Percentiles rank a stretch among this genome's conserved stretches.
phyloP scores from a whole-genome alignment of 2,113 vertebrate species.

The Triplophysa dalaica region DNA sequence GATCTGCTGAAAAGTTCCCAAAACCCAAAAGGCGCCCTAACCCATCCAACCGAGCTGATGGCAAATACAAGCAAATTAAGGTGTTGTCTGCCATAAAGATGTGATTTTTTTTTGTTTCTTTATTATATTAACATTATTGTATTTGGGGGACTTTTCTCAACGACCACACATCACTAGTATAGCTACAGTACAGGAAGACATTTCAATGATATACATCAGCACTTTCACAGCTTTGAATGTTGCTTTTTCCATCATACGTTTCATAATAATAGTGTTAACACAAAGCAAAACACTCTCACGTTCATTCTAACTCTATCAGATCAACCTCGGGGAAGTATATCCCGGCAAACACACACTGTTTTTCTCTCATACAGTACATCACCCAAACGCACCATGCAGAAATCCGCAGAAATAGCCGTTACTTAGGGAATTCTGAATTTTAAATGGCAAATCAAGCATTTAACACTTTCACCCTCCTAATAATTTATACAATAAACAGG shows the following conservation, averaged over 20 bases:
- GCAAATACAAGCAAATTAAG: no score
- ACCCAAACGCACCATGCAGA: neutral
- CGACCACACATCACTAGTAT: neutral
- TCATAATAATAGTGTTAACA: neutral
- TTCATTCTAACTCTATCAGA: neutral
- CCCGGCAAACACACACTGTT: neutral
- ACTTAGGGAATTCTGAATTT: constrained; percentile 35
- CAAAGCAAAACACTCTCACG: neutral
- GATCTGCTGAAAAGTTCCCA: no score
- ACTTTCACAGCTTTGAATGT: neutral
- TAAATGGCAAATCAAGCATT: constrained; percentile 65
- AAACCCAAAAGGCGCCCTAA: no score
- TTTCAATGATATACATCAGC: no score
- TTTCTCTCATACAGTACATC: neutral
- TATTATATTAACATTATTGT: no score
- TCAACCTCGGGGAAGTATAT: neutral
- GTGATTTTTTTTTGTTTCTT: no score
- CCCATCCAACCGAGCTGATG: no score
- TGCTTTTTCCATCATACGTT: neutral
- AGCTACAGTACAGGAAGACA: no score
- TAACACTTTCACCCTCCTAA: constrained; percentile 88
- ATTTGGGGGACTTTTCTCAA: no score
- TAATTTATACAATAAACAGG: constrained; percentile 99
- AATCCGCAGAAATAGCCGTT: constrained; percentile 6
- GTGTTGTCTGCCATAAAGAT: no score